A percentile compares a stretch with the other conserved stretches of the same genome.
Evolutionary conservation across 2,113 vertebrate species (phyloP).

Genomic region (Rutilus rutilus): DNA sequence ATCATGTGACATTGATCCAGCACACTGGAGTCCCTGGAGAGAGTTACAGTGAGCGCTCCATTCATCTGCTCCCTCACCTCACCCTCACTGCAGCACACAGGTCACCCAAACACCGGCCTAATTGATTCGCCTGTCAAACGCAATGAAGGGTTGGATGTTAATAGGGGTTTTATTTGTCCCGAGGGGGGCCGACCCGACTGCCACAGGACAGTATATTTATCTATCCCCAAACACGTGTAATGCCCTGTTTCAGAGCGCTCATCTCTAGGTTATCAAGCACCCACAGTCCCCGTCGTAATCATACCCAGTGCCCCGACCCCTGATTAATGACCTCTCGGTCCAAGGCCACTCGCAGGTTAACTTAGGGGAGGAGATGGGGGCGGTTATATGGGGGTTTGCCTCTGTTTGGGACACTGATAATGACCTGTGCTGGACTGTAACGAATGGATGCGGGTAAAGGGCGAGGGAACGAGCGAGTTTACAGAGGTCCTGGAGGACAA

Average conservation of each 20-base stretch:
- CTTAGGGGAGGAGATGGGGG: neutral
- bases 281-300: conserved; percentile 78
- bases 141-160: conserved; percentile 94
- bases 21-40: conserved; percentile 24
- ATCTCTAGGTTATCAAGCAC: conserved; percentile 79
- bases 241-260: conserved; percentile 52
- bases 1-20: conserved; percentile 40
- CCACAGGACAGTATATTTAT: conserved; percentile 82
- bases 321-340: conserved; percentile 83
- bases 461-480: neutral
- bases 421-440: conserved; percentile 25
- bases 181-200: conserved; percentile 79
- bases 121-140: conserved; percentile 96
- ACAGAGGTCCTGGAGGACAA: conserved; percentile 18
- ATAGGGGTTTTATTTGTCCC: conserved; percentile 95
- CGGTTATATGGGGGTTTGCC: conserved; percentile 5
- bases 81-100: conserved; percentile 84
- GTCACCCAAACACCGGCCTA: conserved; percentile 87
- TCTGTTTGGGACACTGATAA: conserved; percentile 16
- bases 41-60: conserved; percentile 32
- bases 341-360: conserved; percentile 68
- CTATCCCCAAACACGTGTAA: conserved; percentile 56
- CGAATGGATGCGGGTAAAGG: conserved; percentile 2
- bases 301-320: conserved; percentile 79
- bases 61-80: conserved; percentile 79